Conservation (phyloP, 2,888 invertebrate species). For the Hydriomena furcata region DNA sequence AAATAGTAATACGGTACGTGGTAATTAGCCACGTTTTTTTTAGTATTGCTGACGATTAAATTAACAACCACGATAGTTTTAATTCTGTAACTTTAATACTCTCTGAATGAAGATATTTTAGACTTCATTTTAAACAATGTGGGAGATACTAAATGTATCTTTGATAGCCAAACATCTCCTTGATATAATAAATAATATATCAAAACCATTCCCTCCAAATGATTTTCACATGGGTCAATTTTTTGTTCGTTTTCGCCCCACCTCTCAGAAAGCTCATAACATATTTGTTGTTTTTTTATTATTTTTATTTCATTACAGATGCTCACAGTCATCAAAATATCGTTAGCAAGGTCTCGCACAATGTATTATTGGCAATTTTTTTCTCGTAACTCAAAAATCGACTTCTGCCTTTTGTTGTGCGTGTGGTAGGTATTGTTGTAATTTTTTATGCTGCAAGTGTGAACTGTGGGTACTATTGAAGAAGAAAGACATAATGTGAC, state of each 20-base stretch:
- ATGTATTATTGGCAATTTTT: constrained; percentile 74
- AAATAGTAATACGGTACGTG: too few species aligned
- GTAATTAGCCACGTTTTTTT: too few species aligned
- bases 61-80: too few species aligned
- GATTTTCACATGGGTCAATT: constrained; percentile 20
- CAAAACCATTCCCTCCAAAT: constrained; percentile 11
- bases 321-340: constrained; percentile 74
- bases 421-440: constrained; percentile 40
- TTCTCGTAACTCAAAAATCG: constrained; percentile 72
- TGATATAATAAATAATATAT: constrained; percentile 7
- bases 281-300: constrained; percentile 43
- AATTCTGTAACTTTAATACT: too few species aligned
- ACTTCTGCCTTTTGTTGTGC: constrained; percentile 49
- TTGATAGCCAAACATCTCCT: not conserved
- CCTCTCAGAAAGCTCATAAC: constrained; percentile 52
- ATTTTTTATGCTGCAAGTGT: constrained; percentile 39
- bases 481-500: constrained; percentile 29
- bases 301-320: constrained; percentile 71
- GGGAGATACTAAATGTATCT: too few species aligned
- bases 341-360: constrained; percentile 65
- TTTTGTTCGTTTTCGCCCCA: constrained; percentile 35
- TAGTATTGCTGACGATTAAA: too few species aligned
- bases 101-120: too few species aligned
- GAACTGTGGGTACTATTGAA: constrained; percentile 42
- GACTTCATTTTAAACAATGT: too few species aligned